Evolutionary conservation across 1,140 invertebrate genomes (phyloP).

Genomic region (Triops cancriformis): DNA sequence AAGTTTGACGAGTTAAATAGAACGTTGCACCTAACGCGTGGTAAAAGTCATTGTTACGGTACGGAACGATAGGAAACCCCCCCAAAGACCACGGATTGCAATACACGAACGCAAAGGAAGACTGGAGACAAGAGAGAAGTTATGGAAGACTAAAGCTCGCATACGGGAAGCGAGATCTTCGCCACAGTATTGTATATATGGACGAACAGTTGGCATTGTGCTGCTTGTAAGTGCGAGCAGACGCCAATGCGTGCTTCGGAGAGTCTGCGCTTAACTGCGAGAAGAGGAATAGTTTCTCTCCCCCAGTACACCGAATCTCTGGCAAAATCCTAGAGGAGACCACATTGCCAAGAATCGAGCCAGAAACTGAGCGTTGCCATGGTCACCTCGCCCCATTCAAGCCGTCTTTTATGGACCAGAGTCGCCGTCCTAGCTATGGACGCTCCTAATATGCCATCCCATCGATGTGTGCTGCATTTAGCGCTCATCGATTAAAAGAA

Average conservation of each 20-base stretch:
- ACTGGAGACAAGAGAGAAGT: not conserved
- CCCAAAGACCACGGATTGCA: not conserved
- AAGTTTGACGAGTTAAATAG: not conserved
- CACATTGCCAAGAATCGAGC: constrained; percentile 8
- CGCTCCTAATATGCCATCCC: not conserved
- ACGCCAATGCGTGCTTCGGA: constrained; percentile 7
- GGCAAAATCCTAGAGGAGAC: not conserved
- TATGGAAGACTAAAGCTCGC: not conserved
- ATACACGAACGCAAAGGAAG: not conserved
- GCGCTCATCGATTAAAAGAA: not conserved
- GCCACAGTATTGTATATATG: not conserved
- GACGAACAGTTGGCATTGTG: constrained; percentile 1
- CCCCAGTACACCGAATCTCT: not conserved
- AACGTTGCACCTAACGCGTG: not conserved
- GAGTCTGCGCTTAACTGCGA: constrained; percentile 4
- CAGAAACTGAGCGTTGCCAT: not conserved
- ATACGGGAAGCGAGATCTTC: not conserved
- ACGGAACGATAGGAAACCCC: not conserved
- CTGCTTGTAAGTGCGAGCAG: not conserved
- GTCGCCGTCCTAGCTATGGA: not conserved
- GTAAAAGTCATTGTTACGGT: not conserved
- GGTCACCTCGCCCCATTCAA: not conserved
- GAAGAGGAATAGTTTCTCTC: not conserved
- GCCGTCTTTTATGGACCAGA: not conserved
- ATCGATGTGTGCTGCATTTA: not conserved